Percentiles rank a stretch among this genome's conserved stretches.
phyloP scores from a whole-genome alignment of 2,113 vertebrate genomes.

The Psilopogon haemacephalus region DNA sequence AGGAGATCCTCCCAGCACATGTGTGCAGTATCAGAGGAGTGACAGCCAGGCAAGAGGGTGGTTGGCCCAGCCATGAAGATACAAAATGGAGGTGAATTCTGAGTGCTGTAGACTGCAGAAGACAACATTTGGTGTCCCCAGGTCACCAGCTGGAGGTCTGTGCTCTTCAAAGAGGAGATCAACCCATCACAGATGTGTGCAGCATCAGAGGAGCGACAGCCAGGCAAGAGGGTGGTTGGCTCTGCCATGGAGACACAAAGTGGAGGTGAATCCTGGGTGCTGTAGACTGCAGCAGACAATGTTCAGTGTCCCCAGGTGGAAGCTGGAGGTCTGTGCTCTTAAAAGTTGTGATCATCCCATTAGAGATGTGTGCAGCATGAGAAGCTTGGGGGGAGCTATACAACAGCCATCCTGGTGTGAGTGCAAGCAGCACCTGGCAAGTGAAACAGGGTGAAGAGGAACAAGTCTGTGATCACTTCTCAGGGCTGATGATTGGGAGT shows the following conservation, averaged over 20 bases:
- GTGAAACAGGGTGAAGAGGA: not conserved
- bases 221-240: not conserved
- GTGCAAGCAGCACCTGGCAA: not conserved
- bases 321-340: not conserved
- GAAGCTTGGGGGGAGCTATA: not conserved
- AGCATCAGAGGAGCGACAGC: not conserved
- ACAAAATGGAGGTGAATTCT: not conserved
- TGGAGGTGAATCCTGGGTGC: not conserved
- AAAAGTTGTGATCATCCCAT: not conserved
- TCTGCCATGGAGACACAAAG: not conserved
- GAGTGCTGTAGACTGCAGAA: not conserved
- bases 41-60: not conserved
- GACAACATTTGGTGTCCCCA: not conserved
- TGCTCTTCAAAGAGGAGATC: not conserved
- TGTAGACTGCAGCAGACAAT: not conserved
- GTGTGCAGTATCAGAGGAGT: not conserved
- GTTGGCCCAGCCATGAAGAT: not conserved
- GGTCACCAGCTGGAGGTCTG: not conserved
- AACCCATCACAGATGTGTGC: accelerated
- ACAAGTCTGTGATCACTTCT: not conserved
- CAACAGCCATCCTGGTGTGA: too few relatives aligned
- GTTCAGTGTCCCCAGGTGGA: not conserved
- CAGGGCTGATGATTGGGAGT: not conserved
- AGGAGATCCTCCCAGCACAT: accelerated
- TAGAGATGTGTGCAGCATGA: accelerated